phyloP scores from a whole-genome alignment of 1,140 invertebrate genomes.

The Temnothorax nylanderi region DNA sequence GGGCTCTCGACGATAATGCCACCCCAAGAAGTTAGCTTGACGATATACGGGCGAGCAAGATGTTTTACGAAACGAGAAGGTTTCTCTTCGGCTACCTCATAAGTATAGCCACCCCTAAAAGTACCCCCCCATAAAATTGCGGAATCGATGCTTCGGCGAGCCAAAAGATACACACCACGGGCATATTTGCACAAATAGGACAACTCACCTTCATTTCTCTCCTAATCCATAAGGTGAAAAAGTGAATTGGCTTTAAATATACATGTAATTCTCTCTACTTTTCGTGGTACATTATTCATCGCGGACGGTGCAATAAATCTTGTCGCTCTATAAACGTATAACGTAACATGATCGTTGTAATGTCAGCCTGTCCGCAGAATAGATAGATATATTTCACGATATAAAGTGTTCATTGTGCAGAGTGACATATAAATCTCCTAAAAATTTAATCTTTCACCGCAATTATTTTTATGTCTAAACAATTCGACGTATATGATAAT shows the following conservation, averaged over 20 bases:
- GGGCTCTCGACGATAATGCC: slow-evolving; percentile 49
- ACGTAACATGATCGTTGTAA: slow-evolving; percentile 23
- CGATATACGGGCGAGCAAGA: slow-evolving; percentile 50
- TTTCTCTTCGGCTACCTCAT: neutral
- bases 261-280: neutral
- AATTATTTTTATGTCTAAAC: slow-evolving; percentile 29
- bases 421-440: slow-evolving; percentile 3
- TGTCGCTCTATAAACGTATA: slow-evolving; percentile 6
- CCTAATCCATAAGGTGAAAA: neutral
- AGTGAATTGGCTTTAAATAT: slow-evolving; percentile 38
- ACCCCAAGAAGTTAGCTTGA: slow-evolving; percentile 39
- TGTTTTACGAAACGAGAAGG: slow-evolving; percentile 51
- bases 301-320: slow-evolving; percentile 23
- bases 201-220: neutral
- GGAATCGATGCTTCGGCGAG: slow-evolving; percentile 5
- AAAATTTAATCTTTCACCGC: neutral
- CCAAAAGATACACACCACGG: neutral
- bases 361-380: neutral
- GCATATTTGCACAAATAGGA: slow-evolving; percentile 9
- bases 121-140: slow-evolving; percentile 29
- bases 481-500: neutral
- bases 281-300: slow-evolving; percentile 9
- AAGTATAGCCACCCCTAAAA: slow-evolving; percentile 21
- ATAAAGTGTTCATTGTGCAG: neutral
- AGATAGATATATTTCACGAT: slow-evolving; percentile 6